Base-by-base conservation (phyloP, 2,888 invertebrate genomes). In the Agonopterix alstromeriana region DNA sequence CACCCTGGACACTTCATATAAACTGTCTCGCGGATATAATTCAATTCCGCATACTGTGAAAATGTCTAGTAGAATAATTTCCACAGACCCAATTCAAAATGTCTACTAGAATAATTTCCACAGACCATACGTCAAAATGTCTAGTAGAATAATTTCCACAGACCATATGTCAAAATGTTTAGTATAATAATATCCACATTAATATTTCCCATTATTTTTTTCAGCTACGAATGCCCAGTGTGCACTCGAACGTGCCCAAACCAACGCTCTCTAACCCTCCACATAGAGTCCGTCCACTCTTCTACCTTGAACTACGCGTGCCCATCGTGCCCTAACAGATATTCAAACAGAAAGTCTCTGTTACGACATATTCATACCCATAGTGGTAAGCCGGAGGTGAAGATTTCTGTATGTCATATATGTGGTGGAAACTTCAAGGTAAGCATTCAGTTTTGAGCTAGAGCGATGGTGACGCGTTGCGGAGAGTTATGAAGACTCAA, bases 351-450 rank as follows among this genome's bases (percentile, higher is more conserved):
- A 2, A 71, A 71, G 48, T 67, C 73, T 0, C 50, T 79, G 0
- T 53, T 65, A 1, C 50, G 71, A 2, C 84, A 83, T 35, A 45
- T 58, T 1, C 51, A 60, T 0, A 49, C 52, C 0, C 80, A 76
- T 41, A 56, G 47, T 0, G 44, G 43, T 0, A 51, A 51, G 0
- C 14, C 46, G 0, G 50, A 49, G 0, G 44, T 45, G 0, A 58
- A 58, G 10, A 35, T 54, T 2, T 73, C 73, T 0, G 61, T 83
- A 0, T 86, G 86, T 17, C 79, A 84, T 40, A 48, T 76, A 0
- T 87, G 86, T 14, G 86, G 86, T 0, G 71, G 58, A 1, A 65
- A 56, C 14, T 85, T 82, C 52, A 82, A 82, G 78, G 86, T 84
- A 49, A 38, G 38, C 17, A 17, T 17, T 17, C 2, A 3, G 3